phyloP scores from a whole-genome alignment of 2,888 invertebrate species.

The Lampropteryx suffumata region DNA sequence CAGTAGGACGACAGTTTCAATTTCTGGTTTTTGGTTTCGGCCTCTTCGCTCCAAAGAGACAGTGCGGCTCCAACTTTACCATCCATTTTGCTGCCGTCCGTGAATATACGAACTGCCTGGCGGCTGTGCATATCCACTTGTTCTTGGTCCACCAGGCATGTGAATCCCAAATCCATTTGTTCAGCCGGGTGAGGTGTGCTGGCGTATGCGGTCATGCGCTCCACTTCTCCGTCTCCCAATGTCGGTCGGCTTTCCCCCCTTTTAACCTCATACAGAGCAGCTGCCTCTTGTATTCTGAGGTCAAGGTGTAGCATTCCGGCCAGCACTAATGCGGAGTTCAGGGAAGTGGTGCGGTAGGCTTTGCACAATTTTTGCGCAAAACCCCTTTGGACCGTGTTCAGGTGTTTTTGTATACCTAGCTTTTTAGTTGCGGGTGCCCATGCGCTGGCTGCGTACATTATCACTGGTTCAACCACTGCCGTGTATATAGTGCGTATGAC shows the following conservation, averaged over 20 bases:
- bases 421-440: background rate
- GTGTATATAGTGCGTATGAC: slow-evolving; percentile 19
- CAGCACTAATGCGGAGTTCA: slow-evolving; percentile 11
- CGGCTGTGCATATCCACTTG: background rate
- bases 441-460: background rate
- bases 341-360: slow-evolving; percentile 2
- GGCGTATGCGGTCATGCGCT: background rate
- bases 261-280: background rate
- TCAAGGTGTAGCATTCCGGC: slow-evolving; percentile 18
- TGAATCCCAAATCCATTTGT: slow-evolving; percentile 1
- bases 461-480: background rate
- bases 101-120: slow-evolving; percentile 4
- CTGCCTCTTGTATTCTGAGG: slow-evolving; percentile 10
- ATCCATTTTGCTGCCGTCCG: slow-evolving; percentile 20
- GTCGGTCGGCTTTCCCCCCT: background rate
- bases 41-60: background rate
- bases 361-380: background rate
- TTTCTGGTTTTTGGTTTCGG: background rate
- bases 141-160: slow-evolving; percentile 4
- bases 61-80: slow-evolving; percentile 12
- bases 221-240: background rate
- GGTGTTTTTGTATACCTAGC: background rate
- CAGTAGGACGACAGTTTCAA: slow-evolving; percentile 9
- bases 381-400: background rate
- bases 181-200: slow-evolving; percentile 8